phyloP scores from a whole-genome alignment of 2,888 invertebrate species.

The Lampropteryx suffumata region DNA sequence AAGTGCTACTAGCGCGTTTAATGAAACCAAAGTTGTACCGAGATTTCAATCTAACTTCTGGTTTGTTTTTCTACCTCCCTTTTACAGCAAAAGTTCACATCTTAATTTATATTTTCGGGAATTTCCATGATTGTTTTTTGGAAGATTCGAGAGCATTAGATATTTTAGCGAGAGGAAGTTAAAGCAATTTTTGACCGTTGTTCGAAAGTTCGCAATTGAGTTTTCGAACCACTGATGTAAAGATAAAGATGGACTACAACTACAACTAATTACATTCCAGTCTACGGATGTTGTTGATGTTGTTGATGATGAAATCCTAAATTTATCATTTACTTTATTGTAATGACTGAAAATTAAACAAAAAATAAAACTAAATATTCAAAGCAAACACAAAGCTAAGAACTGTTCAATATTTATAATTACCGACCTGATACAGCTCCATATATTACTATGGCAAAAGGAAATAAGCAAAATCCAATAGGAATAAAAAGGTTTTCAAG shows the following conservation, averaged over 20 bases:
- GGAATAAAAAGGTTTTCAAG: background rate
- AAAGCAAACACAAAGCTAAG: too few relatives aligned
- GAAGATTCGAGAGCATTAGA: conserved; percentile 27
- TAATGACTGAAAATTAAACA: too few relatives aligned
- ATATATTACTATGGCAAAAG: too few relatives aligned
- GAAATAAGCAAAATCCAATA: too few relatives aligned
- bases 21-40: conserved; percentile 1
- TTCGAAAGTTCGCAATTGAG: conserved; percentile 20
- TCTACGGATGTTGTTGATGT: too few relatives aligned
- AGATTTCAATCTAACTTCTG: conserved; percentile 37
- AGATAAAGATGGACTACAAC: background rate
- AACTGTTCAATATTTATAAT: too few relatives aligned
- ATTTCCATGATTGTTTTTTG: conserved; percentile 34
- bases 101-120: conserved; percentile 34
- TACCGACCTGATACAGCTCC: too few relatives aligned
- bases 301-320: too few relatives aligned
- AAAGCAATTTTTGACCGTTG: conserved; percentile 23
- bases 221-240: conserved; percentile 11
- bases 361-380: too few relatives aligned
- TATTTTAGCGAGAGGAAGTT: conserved; percentile 25
- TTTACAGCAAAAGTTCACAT: conserved; percentile 31
- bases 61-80: conserved; percentile 30
- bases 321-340: too few relatives aligned
- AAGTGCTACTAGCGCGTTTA: background rate
- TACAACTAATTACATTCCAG: background rate